These are phyloP conservation scores for Drosophila tanythrix DNA, from an alignment of 2,888 invertebrate species.

Conservation along the genomic window DNA sequence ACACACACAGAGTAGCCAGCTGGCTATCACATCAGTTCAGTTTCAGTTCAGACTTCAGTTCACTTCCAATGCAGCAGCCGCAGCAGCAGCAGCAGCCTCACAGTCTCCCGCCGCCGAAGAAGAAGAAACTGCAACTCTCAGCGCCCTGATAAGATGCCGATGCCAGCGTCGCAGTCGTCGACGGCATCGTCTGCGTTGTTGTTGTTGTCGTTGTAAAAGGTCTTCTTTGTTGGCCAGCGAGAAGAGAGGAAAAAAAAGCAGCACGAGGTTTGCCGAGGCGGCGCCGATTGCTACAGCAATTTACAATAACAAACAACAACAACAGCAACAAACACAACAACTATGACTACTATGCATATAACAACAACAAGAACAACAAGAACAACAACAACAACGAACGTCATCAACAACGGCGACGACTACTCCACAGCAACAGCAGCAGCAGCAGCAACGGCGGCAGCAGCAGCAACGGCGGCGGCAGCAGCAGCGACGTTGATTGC, in stretches of 20 bases:
- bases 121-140: constrained; percentile 55
- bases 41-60: constrained; percentile 50
- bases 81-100: constrained; percentile 54
- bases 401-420: constrained; percentile 75
- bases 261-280: constrained; percentile 75
- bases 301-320: constrained; percentile 68
- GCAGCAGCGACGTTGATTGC: constrained; percentile 78
- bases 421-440: constrained; percentile 61
- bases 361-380: constrained; percentile 42
- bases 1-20: constrained; percentile 36
- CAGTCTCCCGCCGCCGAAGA: constrained; percentile 49
- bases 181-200: constrained; percentile 7
- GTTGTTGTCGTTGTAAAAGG: constrained; percentile 60
- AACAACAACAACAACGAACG: constrained; percentile 60
- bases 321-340: constrained; percentile 40
- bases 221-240: constrained; percentile 75
- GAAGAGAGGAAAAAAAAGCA: constrained; percentile 59
- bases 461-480: constrained; percentile 54
- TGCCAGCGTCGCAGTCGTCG: constrained; percentile 16
- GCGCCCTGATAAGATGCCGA: constrained; percentile 68
- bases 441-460: constrained; percentile 51
- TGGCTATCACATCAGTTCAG: constrained; percentile 62
- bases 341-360: constrained; percentile 63
- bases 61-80: constrained; percentile 44
- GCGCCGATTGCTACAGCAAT: constrained; percentile 73